A percentile compares a stretch with the other conserved stretches of the same genome.
Evolutionary conservation across 2,113 vertebrate genomes (phyloP).

Genomic region (Bostrychus sinensis): DNA sequence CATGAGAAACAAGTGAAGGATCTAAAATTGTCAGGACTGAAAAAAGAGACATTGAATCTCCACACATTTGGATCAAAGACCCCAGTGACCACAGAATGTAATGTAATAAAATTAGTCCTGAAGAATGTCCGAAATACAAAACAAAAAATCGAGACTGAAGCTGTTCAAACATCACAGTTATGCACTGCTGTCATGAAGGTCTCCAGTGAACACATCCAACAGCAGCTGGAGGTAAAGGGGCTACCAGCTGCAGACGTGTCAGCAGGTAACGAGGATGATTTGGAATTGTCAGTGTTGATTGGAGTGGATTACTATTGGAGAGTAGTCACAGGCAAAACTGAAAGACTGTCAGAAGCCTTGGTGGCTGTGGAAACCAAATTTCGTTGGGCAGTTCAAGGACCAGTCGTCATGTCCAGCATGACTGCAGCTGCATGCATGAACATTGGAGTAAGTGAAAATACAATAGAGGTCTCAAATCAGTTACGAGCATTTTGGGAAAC

Average conservation of each 20-base stretch:
- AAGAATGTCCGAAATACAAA: no score
- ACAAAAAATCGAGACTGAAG: no score
- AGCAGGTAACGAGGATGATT: not conserved
- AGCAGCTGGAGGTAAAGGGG: not conserved
- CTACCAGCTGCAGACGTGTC: not conserved
- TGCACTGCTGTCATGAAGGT: no score
- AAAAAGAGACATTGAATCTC: no score
- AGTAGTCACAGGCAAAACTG: no score
- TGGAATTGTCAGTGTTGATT: slow-evolving; percentile 1
- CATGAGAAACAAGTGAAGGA: no score
- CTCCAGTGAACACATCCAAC: no score
- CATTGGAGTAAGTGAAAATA: not conserved
- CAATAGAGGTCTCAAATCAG: not conserved
- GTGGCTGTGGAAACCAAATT: not conserved
- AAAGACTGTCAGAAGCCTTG: not conserved
- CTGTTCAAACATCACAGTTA: no score
- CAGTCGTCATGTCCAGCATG: not conserved
- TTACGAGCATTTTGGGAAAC: not conserved
- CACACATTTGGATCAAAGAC: no score
- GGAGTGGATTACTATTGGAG: not conserved
- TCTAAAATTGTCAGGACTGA: no score
- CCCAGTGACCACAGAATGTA: no score
- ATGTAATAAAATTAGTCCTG: no score
- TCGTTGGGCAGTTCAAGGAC: not conserved
- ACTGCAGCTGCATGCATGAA: not conserved